Evolutionary conservation across 2,888 invertebrate genomes (phyloP).

Genomic region (Bombylius discolor): DNA sequence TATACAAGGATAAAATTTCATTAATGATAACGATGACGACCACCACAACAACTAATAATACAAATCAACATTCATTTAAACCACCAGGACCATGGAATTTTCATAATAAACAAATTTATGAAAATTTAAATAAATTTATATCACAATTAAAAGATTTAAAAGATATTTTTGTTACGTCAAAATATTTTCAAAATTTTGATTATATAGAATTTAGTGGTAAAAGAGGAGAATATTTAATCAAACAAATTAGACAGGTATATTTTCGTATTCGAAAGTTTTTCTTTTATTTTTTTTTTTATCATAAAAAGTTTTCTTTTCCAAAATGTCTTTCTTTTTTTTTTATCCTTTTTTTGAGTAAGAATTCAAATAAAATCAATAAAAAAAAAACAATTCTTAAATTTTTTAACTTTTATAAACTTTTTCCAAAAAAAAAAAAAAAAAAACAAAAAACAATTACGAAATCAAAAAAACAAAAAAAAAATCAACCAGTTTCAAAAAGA

Average conservation of each 20-base stretch:
- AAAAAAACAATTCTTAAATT: too few species aligned
- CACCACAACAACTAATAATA: not conserved
- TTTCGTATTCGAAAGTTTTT: too few species aligned
- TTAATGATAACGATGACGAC: slow-evolving; percentile 39
- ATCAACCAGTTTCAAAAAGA: slow-evolving; percentile 24
- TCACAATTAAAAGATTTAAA: slow-evolving; percentile 52
- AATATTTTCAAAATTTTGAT: slow-evolving; percentile 77
- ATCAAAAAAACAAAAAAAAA: too few species aligned
- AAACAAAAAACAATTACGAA: too few species aligned
- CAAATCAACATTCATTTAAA: slow-evolving; percentile 27
- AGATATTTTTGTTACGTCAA: slow-evolving; percentile 58
- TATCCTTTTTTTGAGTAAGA: too few species aligned
- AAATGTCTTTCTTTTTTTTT: too few species aligned
- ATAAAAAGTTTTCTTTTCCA: too few species aligned
- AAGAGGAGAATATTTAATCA: slow-evolving; percentile 28
- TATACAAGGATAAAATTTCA: slow-evolving; percentile 37
- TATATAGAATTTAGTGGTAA: slow-evolving; percentile 61
- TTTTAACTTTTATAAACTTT: too few species aligned
- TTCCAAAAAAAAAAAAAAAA: too few species aligned
- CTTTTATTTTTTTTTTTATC: too few species aligned
- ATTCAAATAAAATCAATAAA: too few species aligned
- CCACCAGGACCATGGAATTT: slow-evolving; percentile 57
- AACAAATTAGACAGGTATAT: slow-evolving; percentile 25
- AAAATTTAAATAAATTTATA: slow-evolving; percentile 50
- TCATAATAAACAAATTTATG: slow-evolving; percentile 58